Evolutionary conservation across 2,797 vertebrate species (phyloP).

Genomic region (Poeciliopsis paucimaculata): DNA sequence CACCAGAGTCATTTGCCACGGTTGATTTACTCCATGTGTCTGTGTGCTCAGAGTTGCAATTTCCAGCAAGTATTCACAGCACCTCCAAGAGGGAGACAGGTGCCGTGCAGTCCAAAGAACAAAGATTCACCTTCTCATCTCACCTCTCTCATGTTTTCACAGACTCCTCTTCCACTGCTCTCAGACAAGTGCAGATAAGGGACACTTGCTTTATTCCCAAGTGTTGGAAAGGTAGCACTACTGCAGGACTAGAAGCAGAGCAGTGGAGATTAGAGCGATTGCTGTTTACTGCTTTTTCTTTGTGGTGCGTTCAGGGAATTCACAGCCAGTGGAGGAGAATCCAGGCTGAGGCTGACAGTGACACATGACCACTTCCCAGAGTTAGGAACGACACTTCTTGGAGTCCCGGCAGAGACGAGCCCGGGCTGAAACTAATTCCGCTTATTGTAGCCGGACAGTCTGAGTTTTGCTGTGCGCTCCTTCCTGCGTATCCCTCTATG

Average conservation of each 20-base stretch:
- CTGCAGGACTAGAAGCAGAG: constrained; percentile 51
- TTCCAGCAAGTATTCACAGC: constrained; percentile 78
- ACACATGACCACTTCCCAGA: constrained; percentile 58
- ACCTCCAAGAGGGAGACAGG: constrained; percentile 76
- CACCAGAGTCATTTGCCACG: constrained; percentile 75
- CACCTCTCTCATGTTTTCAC: constrained; percentile 52
- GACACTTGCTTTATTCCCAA: constrained; percentile 50
- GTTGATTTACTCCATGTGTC: constrained; percentile 74
- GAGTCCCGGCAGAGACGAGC: constrained; percentile 54
- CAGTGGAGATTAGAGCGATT: constrained; percentile 28
- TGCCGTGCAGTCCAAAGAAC: constrained; percentile 44
- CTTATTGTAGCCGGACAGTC: constrained; percentile 66
- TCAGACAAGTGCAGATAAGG: constrained; percentile 52
- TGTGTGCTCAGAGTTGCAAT: constrained; percentile 57
- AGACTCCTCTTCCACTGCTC: constrained; percentile 36
- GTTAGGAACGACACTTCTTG: constrained; percentile 49
- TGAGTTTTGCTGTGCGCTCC: constrained; percentile 58
- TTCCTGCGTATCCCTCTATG: constrained; percentile 65
- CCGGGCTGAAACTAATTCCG: constrained; percentile 60
- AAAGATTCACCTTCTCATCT: constrained; percentile 49
- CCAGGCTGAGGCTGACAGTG: constrained; percentile 59
- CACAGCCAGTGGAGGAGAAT: constrained; percentile 23
- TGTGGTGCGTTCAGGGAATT: constrained; percentile 56
- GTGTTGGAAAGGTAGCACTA: constrained; percentile 47
- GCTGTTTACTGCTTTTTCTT: constrained; percentile 57